phyloP scores from a whole-genome alignment of 2,888 invertebrate species.

The Taenaris catops region DNA sequence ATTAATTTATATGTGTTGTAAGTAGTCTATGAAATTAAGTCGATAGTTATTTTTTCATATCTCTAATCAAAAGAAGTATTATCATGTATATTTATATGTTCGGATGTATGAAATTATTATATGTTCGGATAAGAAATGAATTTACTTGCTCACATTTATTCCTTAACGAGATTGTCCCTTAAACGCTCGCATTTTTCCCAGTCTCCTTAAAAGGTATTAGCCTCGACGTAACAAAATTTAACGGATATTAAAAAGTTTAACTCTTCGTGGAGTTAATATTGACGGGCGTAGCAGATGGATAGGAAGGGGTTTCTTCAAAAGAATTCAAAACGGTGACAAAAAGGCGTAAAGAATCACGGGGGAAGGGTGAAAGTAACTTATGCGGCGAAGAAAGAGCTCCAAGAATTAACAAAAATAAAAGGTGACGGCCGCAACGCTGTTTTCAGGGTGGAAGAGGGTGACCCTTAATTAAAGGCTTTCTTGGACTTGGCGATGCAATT shows the following conservation, averaged over 20 bases:
- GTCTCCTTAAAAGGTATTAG: slow-evolving; percentile 59
- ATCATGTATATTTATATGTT: too few species aligned
- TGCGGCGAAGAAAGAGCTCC: slow-evolving; percentile 74
- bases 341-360: slow-evolving; percentile 77
- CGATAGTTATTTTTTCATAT: too few species aligned
- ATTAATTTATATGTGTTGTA: too few species aligned
- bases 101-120: too few species aligned
- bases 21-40: too few species aligned
- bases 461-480: slow-evolving; percentile 78
- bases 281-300: slow-evolving; percentile 79
- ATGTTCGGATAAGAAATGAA: too few species aligned
- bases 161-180: slow-evolving; percentile 30
- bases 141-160: too few species aligned
- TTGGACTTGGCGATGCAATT: slow-evolving; percentile 79
- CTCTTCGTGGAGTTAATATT: slow-evolving; percentile 76
- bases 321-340: slow-evolving; percentile 78
- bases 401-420: slow-evolving; percentile 79
- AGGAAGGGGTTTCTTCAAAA: slow-evolving; percentile 72
- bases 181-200: slow-evolving; percentile 30
- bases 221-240: slow-evolving; percentile 72
- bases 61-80: too few species aligned
- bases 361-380: slow-evolving; percentile 73
- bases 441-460: slow-evolving; percentile 65
- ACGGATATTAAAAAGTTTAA: slow-evolving; percentile 80
- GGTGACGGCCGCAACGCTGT: slow-evolving; percentile 72